Base-by-base conservation (phyloP, 2,888 invertebrate genomes). In the Notodonta ziczac region DNA sequence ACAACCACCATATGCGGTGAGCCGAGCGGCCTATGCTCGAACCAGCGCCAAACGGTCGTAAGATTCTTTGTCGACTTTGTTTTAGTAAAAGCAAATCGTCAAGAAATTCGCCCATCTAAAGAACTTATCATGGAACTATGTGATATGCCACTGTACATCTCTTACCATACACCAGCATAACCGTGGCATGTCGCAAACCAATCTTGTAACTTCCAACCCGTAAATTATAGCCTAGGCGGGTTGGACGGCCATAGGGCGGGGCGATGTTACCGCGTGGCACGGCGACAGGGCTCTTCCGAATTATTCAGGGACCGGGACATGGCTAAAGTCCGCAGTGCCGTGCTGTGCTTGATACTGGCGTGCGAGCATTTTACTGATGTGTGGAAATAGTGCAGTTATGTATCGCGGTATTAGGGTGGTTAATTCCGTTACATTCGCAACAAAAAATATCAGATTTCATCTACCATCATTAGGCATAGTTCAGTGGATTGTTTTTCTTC, bases 241-340 rank as follows among this genome's bases (percentile, higher is more conserved):
- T 55, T 55, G 40, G 40, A 14, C 40, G 14, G 10, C 14, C 10
- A 10, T 10, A n/a, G 32, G 52, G 52, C 32, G 32, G 39, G 46
- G 48, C 40, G 59, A 59, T 24, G 57, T 48, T 57, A 42, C 57
- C 4, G 59, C 44, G 58, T 58, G 58, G 60, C 58, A 63, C 63
- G 57, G 54, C 46, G 63, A 60, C 63, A 58, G 50, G 54, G 58
- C 50, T 39, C 35, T 55, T 44, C 58, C 53, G 58, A 60, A 61
- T 64, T 61, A 64, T 64, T 64, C 61, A 63, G 53, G 53, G 59
- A 13, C 35, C 4, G 53, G 24, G 24, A 40, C 56, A 55, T 57
- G 56, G 35, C 53, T 35, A 35, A 2, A 35, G 53, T 53, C 39
- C 39, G 35, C 10, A 53, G 53, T 53, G n/a, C 53, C 53, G 53